These are phyloP conservation scores for Telmatherina bonti DNA, from an alignment of 2,797 vertebrate species.

Conservation along the genomic window DNA sequence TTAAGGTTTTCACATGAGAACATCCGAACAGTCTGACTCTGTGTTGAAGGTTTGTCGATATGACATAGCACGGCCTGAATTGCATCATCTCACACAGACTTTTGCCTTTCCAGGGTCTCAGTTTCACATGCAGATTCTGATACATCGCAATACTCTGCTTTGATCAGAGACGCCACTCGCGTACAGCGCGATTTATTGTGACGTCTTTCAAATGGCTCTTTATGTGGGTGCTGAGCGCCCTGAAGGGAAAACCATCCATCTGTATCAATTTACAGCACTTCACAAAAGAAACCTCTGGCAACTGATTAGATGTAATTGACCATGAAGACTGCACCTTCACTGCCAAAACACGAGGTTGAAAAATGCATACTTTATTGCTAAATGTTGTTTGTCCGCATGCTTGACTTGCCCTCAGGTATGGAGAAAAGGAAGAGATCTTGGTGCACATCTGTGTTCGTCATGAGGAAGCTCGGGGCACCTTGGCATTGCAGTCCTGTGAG, in stretches of 20 bases:
- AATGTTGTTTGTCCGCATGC: conserved; percentile 2
- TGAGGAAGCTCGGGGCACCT: conserved; percentile 28
- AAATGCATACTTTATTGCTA: background rate
- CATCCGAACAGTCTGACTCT: background rate
- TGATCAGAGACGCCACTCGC: conserved; percentile 41
- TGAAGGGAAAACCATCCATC: conserved; percentile 34
- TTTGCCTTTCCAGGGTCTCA: background rate
- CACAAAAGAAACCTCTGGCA: conserved; percentile 40
- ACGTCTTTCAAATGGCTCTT: conserved; percentile 38
- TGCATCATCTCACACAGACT: background rate
- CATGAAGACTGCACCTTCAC: conserved; percentile 22
- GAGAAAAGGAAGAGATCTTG: conserved; percentile 11
- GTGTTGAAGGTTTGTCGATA: background rate
- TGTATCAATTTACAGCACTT: conserved; percentile 19
- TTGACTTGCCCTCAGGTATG: conserved; percentile 25
- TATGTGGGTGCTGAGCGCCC: conserved; percentile 49
- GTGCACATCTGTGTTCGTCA: conserved; percentile 18
- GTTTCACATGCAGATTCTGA: conserved; percentile 8
- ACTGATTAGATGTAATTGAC: conserved; percentile 54
- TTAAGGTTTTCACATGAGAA: background rate
- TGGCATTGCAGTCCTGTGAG: conserved; percentile 30
- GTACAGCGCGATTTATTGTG: conserved; percentile 34
- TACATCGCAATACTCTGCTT: conserved; percentile 4
- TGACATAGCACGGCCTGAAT: background rate
- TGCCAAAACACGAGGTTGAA: conserved; percentile 3